Conservation (phyloP, 2,888 invertebrate genomes). For the Rhimphoctona megacephalus region DNA sequence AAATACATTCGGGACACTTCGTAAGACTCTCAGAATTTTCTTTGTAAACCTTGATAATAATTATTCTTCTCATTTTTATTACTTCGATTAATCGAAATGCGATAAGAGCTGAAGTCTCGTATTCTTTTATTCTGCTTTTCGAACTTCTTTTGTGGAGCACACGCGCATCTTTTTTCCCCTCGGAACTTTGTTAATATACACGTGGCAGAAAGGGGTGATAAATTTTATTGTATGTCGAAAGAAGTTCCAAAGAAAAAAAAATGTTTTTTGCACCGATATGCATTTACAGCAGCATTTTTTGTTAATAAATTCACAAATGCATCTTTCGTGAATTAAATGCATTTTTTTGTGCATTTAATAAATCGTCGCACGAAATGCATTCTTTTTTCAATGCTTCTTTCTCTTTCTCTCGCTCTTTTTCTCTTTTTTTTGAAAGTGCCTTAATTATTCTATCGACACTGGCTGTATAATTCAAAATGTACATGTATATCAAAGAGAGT, state of each 20-base stretch:
- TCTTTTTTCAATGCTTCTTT: background rate
- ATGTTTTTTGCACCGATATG: background rate
- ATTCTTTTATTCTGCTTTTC: slow-evolving; percentile 1
- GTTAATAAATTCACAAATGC: slow-evolving; percentile 6
- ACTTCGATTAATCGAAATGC: slow-evolving; percentile 28
- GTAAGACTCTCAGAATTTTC: slow-evolving; percentile 30
- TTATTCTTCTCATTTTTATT: background rate
- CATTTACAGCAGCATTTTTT: background rate
- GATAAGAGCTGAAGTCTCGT: background rate
- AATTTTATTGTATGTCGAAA: slow-evolving; percentile 39
- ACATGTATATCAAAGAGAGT: slow-evolving; percentile 68
- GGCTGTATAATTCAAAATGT: slow-evolving; percentile 65
- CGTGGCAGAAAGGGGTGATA: slow-evolving; percentile 1
- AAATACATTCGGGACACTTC: slow-evolving; percentile 45
- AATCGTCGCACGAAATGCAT: background rate
- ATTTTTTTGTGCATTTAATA: slow-evolving; percentile 7
- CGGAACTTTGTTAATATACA: background rate
- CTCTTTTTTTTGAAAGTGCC: slow-evolving; percentile 1
- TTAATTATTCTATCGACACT: slow-evolving; percentile 44
- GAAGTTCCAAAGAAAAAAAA: background rate
- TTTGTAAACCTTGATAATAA: slow-evolving; percentile 18
- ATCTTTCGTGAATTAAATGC: slow-evolving; percentile 20
- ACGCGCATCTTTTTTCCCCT: slow-evolving; percentile 25
- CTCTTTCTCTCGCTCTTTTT: slow-evolving; percentile 1
- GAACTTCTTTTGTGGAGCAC: slow-evolving; percentile 17